A percentile compares a stretch with the other conserved stretches of the same genome.
These are phyloP conservation scores for Schmidtea mediterranea DNA, from an alignment of 1,140 invertebrate species.

Conservation along the genomic window DNA sequence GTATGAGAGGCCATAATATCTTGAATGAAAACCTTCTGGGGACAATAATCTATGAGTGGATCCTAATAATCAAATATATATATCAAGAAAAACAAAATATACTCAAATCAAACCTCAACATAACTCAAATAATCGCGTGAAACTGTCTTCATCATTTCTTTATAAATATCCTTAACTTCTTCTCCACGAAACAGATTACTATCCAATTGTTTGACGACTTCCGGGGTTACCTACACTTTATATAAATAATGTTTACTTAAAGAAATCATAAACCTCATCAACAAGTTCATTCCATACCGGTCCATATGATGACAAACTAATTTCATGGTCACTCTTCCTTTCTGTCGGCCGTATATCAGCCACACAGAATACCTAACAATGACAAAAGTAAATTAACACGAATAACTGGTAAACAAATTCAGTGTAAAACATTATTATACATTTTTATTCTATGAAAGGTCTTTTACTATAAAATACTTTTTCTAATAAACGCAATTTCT, in stretches of 20 bases:
- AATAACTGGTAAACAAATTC: no score
- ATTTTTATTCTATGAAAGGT: no score
- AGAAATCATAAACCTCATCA: not conserved
- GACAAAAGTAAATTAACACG: no score
- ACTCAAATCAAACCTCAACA: conserved; percentile 13
- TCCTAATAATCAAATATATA: conserved; percentile 15
- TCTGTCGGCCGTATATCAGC: no score
- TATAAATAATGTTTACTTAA: no score
- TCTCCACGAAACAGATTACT: conserved; percentile 22
- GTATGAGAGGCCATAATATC: conserved; percentile 16
- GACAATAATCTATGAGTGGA: conserved; percentile 14
- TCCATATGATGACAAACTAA: not conserved
- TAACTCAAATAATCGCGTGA: conserved; percentile 18
- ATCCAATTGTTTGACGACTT: conserved; percentile 20
- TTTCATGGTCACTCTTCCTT: no score
- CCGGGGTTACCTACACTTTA: conserved; percentile 17
- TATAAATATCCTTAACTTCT: conserved; percentile 25
- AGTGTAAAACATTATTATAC: no score
- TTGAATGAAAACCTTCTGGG: conserved; percentile 15
- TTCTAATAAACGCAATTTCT: no score
- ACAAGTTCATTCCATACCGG: not conserved
- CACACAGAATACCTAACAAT: no score
- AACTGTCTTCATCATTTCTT: conserved; percentile 24
- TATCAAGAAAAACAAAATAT: conserved; percentile 1
- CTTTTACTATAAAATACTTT: no score